A percentile compares a stretch with the other conserved stretches of the same genome.
phyloP scores from a whole-genome alignment of 2,888 invertebrate genomes.

The Poecilus cupreus region DNA sequence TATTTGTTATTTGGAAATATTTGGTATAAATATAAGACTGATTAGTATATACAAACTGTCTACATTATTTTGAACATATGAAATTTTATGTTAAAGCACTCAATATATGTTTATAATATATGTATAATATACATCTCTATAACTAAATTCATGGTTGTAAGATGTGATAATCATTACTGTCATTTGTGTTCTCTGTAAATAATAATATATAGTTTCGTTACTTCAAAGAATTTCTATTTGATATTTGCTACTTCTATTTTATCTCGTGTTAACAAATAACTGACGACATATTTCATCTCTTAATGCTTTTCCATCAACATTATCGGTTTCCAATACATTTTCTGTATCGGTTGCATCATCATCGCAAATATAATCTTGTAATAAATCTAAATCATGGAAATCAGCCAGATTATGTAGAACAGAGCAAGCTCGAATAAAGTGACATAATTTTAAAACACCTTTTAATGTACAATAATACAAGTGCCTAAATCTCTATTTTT shows the following conservation, averaged over 20 bases:
- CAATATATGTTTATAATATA: too few relatives aligned
- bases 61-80: too few relatives aligned
- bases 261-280: too few relatives aligned
- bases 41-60: too few relatives aligned
- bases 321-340: background rate
- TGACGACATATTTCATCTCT: conserved; percentile 12
- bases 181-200: background rate
- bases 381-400: background rate
- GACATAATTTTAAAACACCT: conserved; percentile 14
- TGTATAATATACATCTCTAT: too few relatives aligned
- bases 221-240: background rate
- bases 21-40: too few relatives aligned
- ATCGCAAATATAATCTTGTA: background rate
- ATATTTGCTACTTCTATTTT: background rate
- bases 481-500: conserved; percentile 44
- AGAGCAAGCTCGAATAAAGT: conserved; percentile 51
- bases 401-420: conserved; percentile 34
- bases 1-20: too few relatives aligned
- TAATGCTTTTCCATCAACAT: background rate
- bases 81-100: too few relatives aligned
- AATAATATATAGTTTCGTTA: too few relatives aligned
- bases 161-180: too few relatives aligned
- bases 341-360: background rate
- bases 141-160: too few relatives aligned
- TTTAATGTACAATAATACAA: conserved; percentile 36